Evolutionary conservation across 92 coral and sea anemone species (phyloP), one percentile per base, ranked within the genome.

Genomic region (Zoanthus solanderi): DNA sequence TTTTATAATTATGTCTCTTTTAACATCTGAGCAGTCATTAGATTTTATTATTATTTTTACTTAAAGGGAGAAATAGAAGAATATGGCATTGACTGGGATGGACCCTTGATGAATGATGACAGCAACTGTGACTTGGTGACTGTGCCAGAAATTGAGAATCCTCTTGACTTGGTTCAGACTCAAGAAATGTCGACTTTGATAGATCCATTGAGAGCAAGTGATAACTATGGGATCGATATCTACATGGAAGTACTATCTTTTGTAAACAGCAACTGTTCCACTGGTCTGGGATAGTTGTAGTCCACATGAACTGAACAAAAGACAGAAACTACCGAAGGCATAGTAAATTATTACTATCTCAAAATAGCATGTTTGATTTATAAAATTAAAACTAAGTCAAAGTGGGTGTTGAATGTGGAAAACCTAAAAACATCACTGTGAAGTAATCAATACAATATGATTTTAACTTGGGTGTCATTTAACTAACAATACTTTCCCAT

Each of bases 11-110:
- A 6, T 23, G 23, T 53, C 9, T 53, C 5, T 53, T 53, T 53
- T 53, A 53, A 53, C 9, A 53, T 53, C 14, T 53, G 1, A 53
- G 58, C 58, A 53, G 11, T 13, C 50, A 54, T 12, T 60, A 80
- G 47, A 52, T 75, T n/a, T 77, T 29, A 75, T 32, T n/a, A 8
- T 86, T 45, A 56, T 48, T 72, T 46, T 58, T 85, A 66, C 37
- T 28, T 80, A 23, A 71, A 85, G 89, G 89, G 69, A 29, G 92
- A 90, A 68, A 53, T 90, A 53, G 75, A 77, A 65, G 54, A 71
- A 56, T 85, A 84, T 90, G 87, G 92, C 30, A 90, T 90, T 72
- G 89, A 90, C 88, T 68, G 69, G 42, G 87, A 90, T 85, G 92
- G 86, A 7, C 92, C 90, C 32, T 72, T 90, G 37, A 84, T 89